Evolutionary conservation across 2,113 vertebrate species (phyloP).

Genomic region (Prochilodus magdalenae): DNA sequence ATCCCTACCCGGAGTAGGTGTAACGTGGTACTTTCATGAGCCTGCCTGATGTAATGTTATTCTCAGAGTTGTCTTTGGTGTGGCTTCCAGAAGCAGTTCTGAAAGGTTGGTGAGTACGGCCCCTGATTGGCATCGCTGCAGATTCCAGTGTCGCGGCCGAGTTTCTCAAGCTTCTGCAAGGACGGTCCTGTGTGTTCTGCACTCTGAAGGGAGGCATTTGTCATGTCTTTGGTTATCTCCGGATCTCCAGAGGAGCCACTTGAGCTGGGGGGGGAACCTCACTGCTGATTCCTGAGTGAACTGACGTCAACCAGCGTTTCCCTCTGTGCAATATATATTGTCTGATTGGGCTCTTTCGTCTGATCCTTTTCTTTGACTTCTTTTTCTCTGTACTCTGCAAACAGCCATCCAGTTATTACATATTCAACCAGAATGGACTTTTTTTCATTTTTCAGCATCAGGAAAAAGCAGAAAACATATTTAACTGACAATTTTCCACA

Average conservation of each 20-base stretch:
- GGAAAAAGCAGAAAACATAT: no score
- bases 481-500: no score
- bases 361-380: no score
- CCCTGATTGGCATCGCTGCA: neutral
- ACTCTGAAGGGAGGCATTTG: neutral
- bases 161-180: no score
- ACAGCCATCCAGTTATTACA: no score
- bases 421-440: no score
- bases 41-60: neutral
- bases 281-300: slow-evolving; percentile 6
- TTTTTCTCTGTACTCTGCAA: no score
- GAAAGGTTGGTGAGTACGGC: neutral
- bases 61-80: neutral
- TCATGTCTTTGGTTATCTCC: slow-evolving; percentile 11
- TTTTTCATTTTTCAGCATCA: no score
- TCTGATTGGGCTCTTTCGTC: no score
- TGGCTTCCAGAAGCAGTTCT: neutral
- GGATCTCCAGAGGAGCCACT: neutral
- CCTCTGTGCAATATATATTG: no score
- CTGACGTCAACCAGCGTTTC: no score
- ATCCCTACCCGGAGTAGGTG: neutral
- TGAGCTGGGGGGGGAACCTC: slow-evolving; percentile 2
- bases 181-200: no score
- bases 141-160: neutral
- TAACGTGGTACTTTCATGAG: neutral